Evolutionary conservation across 2,113 vertebrate genomes (phyloP), one percentile per base, ranked within the genome.

Genomic region (Laticauda colubrina): DNA sequence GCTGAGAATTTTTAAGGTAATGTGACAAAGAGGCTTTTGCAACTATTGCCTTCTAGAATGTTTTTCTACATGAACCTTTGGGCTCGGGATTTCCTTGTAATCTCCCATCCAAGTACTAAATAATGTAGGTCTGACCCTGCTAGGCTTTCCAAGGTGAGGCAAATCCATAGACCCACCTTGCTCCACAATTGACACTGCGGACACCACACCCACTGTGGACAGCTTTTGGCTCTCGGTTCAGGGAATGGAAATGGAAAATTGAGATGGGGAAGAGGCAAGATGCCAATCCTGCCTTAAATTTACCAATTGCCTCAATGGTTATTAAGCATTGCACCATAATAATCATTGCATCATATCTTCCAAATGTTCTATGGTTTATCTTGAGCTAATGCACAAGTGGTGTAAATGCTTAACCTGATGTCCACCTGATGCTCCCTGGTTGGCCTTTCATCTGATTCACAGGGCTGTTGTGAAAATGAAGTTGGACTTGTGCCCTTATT

Each of bases 221-320:
- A 69, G 26, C 4, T n/a, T n/a, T 69, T 0, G 3, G 4, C 29
- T 5, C 12, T 69, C 29, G 0, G 0, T n/a, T 69, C 26, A 2
- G 26, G 11, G 61, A 64, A 14, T 15, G 4, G 61, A 69, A 69
- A n/a, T n/a, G 61, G 29, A 69, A 69, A 69, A 69, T 69, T 69
- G 29, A 69, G 29, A 5, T 69, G 61, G 61, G 5, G 57, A 64
- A 45, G 53, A 34, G 43, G 29, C 7, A 54, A 57, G 14, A 9
- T 69, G 14, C 8, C 89, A 69, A 12, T 69, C 15, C 26, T 53
- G 45, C 18, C 20, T 90, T 11, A 34, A 43, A 39, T 59, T 12
- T 75, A 4, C 9, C 14, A 0, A 61, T 61, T 90, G 69, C 24
- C 29, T 88, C 87, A 57, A n/a, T 75, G 18, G 11, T 29, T n/a